Base-by-base conservation (phyloP, 2,888 invertebrate species). In the Zele albiditarsus region DNA sequence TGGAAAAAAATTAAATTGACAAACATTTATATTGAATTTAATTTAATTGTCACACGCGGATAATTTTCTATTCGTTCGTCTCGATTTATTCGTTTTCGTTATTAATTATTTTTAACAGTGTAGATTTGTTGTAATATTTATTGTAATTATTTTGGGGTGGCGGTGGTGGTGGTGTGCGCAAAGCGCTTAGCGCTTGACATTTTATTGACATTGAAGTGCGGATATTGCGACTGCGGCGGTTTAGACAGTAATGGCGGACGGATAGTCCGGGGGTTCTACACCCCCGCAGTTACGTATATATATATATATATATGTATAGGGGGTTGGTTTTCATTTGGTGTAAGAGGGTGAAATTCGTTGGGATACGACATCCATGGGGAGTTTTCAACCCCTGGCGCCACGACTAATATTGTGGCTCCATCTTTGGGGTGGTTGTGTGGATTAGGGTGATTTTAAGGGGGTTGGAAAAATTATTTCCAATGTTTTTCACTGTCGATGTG, bases 221-320 rank as follows among this genome's bases (percentile, higher is more conserved):
- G 62, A 73, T 38, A 66, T 46, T 38, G 71, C 57, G 28, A 75
- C 68, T 73, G 74, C 74, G 70, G 84, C 81, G 81, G 38, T 38
- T 85, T 84, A 81, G 84, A 82, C 83, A 84, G 86, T 85, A 87
- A 88, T 88, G 87, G 87, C 87, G 86, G 84, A 70, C 70, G 42
- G 31, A 69, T 69, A 76, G 74, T 73, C 76, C 67, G 27, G 63
- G 62, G 74, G 76, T 74, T 77, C 75, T 73, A 73, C 72, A 31
- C 71, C 65, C 66, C 49, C 57, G 71, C 70, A n/a, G n/a, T n/a
- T n/a, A 33, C 8, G 33, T 33, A 33, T 46, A 46, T 20, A 20
- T 4, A 53, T 20, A 8, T 2, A 53, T 53, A n/a, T 53, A 46
- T 16, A 53, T 20, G 49, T 71, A 74, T 65, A 60, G 38, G 67